These are phyloP conservation scores for Cerastis leucographa DNA, from an alignment of 2,888 invertebrate genomes.

Conservation along the genomic window DNA sequence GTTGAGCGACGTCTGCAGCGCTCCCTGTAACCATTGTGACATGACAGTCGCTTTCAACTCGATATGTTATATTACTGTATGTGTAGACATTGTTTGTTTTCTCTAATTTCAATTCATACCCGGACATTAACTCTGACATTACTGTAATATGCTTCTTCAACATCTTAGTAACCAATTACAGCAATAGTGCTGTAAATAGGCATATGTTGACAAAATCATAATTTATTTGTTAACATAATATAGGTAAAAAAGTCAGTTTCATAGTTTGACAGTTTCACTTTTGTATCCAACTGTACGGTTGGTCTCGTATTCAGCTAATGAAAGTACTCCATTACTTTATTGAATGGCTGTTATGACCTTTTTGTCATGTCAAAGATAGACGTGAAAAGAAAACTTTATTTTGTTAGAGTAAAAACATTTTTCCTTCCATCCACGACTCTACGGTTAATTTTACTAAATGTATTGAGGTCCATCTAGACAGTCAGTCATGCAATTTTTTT, in stretches of 20 bases:
- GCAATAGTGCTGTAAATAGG: not conserved
- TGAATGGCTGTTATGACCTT: constrained; percentile 18
- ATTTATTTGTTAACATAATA: too few species aligned
- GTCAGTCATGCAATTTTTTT: not conserved
- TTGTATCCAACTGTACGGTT: not conserved
- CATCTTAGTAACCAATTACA: constrained; percentile 1
- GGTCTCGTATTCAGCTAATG: constrained; percentile 25
- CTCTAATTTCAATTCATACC: not conserved
- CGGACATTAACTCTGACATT: not conserved
- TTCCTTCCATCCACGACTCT: too few species aligned
- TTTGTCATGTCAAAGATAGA: not conserved
- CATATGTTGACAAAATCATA: too few species aligned
- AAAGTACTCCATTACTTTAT: constrained; percentile 28
- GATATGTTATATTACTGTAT: not conserved
- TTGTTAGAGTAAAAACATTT: not conserved
- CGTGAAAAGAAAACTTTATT: constrained; percentile 1
- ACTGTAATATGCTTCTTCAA: not conserved
- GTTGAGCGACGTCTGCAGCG: not conserved
- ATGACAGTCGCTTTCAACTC: not conserved
- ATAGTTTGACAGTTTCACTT: not conserved
- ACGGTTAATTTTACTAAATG: too few species aligned
- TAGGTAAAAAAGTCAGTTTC: too few species aligned
- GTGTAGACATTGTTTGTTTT: not conserved
- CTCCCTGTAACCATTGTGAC: not conserved
- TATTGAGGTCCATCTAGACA: not conserved